Conservation (phyloP, 2,888 invertebrate genomes). For the Tetrapedia diversipes region DNA sequence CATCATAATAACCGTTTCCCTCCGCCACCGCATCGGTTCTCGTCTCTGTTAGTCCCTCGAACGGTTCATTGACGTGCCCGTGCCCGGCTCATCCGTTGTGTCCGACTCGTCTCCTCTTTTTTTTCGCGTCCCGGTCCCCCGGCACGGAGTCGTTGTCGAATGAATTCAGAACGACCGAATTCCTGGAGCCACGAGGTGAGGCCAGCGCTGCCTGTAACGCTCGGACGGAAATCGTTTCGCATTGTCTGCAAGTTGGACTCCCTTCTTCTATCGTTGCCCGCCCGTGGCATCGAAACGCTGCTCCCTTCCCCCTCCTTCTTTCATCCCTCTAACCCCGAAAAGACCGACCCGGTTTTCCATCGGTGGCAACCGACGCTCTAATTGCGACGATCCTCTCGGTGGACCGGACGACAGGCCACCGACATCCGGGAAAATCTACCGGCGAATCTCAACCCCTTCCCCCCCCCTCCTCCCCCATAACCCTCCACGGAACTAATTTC, state of each 20-base stretch:
- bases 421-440: conserved; percentile 52
- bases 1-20: background rate
- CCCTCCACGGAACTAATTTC: conserved; percentile 57
- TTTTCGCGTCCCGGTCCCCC: conserved; percentile 6
- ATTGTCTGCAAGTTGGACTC: conserved; percentile 62
- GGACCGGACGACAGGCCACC: conserved; percentile 42
- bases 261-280: conserved; percentile 65
- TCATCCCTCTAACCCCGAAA: conserved; percentile 55
- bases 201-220: conserved; percentile 18
- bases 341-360: conserved; percentile 55
- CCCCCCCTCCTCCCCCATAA: background rate
- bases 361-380: conserved; percentile 57
- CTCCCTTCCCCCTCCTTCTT: too few species aligned
- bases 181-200: conserved; percentile 51
- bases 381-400: conserved; percentile 54
- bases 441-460: conserved; percentile 17
- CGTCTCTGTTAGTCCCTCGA: background rate
- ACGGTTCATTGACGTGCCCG: conserved; percentile 4
- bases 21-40: background rate
- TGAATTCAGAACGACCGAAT: conserved; percentile 57
- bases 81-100: conserved; percentile 13
- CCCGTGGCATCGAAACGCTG: conserved; percentile 53
- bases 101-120: conserved; percentile 7
- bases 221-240: conserved; percentile 69
- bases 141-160: conserved; percentile 39